A percentile compares a stretch with the other conserved stretches of the same genome.
phyloP scores from a whole-genome alignment of 2,797 vertebrate genomes.

The Mormyrops attenuatus region DNA sequence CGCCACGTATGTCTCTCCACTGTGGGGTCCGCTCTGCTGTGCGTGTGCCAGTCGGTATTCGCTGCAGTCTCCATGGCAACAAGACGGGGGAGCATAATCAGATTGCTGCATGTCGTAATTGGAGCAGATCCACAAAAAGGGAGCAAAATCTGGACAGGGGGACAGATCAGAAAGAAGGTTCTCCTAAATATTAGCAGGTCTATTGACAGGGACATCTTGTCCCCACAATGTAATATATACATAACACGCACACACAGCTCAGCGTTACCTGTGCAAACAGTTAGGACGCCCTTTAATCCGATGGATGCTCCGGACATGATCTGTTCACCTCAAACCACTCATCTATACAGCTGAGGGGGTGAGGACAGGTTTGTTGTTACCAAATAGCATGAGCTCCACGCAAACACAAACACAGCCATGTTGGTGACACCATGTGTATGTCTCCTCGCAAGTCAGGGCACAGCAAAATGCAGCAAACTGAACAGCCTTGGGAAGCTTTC shows the following conservation, averaged over 20 bases:
- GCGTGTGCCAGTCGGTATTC: neutral
- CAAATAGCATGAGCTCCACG: neutral
- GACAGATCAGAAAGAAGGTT: neutral
- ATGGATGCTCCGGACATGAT: constrained; percentile 93
- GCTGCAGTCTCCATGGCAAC: neutral
- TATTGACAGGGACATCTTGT: neutral
- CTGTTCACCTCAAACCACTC: constrained; percentile 97
- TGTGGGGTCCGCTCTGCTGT: neutral
- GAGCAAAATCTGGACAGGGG: constrained; percentile 7
- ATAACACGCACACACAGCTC: neutral
- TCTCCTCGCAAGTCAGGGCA: no score
- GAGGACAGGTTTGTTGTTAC: constrained; percentile 7
- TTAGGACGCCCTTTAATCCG: constrained; percentile 63
- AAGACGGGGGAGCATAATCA: constrained; percentile 2
- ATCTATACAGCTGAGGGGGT: constrained; percentile 82
- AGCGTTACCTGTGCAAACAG: constrained; percentile 16
- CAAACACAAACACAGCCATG: neutral
- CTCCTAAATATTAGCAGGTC: neutral
- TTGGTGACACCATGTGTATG: neutral
- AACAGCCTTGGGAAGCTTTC: neutral
- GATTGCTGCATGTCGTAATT: neutral
- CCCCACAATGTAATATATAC: neutral
- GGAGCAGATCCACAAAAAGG: constrained; percentile 19
- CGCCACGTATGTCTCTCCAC: neutral
- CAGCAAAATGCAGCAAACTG: neutral